A percentile compares a stretch with the other conserved stretches of the same genome.
These are phyloP conservation scores for Podarcis raffonei DNA, from an alignment of 2,113 vertebrate genomes.

Conservation along the genomic window DNA sequence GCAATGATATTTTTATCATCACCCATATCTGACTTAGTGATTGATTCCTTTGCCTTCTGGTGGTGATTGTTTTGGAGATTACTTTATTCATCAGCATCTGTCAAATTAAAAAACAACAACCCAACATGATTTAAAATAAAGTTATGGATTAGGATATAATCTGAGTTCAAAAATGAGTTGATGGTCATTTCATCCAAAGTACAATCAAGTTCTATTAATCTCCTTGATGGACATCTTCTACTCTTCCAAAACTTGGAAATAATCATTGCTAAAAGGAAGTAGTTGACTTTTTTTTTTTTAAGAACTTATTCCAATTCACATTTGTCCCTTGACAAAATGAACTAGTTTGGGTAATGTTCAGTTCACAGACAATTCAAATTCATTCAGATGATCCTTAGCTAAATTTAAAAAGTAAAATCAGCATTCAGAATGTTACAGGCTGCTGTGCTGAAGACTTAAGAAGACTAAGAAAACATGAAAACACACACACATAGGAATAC, in stretches of 20 bases:
- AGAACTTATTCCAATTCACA: too few relatives aligned
- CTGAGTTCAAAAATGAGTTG: background rate
- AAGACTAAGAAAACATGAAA: too few relatives aligned
- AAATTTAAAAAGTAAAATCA: too few relatives aligned
- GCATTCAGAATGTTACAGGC: too few relatives aligned
- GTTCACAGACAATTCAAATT: too few relatives aligned
- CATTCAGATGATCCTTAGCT: too few relatives aligned
- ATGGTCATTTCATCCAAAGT: constrained; percentile 11
- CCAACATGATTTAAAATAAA: background rate
- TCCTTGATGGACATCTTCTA: background rate
- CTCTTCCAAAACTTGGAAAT: background rate
- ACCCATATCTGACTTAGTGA: background rate
- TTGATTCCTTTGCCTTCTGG: background rate
- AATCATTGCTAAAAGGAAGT: too few relatives aligned
- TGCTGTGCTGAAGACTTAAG: too few relatives aligned
- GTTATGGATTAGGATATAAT: constrained; percentile 8
- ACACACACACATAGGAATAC: too few relatives aligned
- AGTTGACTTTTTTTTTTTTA: too few relatives aligned
- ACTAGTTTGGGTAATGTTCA: too few relatives aligned
- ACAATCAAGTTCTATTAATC: constrained; percentile 1
- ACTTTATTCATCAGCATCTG: constrained; percentile 2
- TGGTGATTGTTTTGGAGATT: constrained; percentile 8
- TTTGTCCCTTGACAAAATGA: too few relatives aligned
- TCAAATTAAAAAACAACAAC: background rate
- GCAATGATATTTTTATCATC: background rate